Evolutionary conservation across 2,797 vertebrate species (phyloP).

Genomic region (Steatocranus sp.): DNA sequence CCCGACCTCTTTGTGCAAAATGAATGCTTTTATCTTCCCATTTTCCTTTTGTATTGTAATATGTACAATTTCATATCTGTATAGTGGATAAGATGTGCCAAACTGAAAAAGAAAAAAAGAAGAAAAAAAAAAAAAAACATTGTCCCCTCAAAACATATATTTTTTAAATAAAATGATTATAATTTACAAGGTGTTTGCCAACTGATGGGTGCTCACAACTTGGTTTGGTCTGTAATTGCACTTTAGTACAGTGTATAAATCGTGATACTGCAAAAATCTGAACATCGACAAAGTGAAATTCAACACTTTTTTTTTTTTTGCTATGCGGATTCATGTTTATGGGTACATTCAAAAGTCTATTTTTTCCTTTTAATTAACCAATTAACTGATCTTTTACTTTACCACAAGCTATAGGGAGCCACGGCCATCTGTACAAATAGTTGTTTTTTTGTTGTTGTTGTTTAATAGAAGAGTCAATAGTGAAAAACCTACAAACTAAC

Average conservation of each 20-base stretch:
- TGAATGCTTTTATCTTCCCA: constrained; percentile 76
- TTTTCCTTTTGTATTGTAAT: constrained; percentile 82
- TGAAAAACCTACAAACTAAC: background rate
- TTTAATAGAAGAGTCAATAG: background rate
- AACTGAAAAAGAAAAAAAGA: constrained; percentile 64
- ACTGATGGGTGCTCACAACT: constrained; percentile 47
- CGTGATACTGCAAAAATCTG: background rate
- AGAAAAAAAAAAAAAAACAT: constrained; percentile 40
- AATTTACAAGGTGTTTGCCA: constrained; percentile 70
- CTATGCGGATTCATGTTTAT: background rate
- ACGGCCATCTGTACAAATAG: background rate
- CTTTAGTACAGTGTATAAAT: background rate
- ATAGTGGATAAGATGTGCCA: constrained; percentile 84
- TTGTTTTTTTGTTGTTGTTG: background rate
- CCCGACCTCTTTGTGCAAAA: constrained; percentile 72
- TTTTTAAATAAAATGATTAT: constrained; percentile 84
- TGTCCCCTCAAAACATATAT: constrained; percentile 80
- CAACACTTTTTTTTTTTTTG: background rate
- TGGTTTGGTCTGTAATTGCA: constrained; percentile 48
- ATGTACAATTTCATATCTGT: constrained; percentile 85
- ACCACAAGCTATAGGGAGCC: background rate
- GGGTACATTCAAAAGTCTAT: background rate
- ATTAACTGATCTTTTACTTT: background rate
- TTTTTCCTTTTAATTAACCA: background rate
- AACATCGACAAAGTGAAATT: background rate